Percentiles rank a stretch among this genome's conserved stretches.
phyloP scores from a whole-genome alignment of 2,113 vertebrate genomes.

The Mungos mungo region DNA sequence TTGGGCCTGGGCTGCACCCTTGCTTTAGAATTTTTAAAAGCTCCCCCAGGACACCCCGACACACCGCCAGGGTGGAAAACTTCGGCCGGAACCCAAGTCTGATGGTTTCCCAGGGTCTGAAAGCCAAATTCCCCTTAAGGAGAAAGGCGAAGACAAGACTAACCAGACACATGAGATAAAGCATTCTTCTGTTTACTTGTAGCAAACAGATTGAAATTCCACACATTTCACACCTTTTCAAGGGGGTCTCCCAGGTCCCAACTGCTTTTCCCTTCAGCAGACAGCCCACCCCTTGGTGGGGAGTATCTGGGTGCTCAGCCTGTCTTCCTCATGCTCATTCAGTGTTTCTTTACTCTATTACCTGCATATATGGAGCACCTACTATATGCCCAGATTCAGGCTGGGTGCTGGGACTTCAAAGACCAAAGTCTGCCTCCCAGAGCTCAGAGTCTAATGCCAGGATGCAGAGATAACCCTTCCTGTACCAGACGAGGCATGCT shows the following conservation, averaged over 20 bases:
- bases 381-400: background rate
- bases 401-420: background rate
- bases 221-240: background rate
- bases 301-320: background rate
- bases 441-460: background rate
- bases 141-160: background rate
- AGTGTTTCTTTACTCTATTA: background rate
- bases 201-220: background rate
- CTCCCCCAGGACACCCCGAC: background rate
- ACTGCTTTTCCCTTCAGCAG: background rate
- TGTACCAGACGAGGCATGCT: background rate
- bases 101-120: background rate
- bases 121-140: background rate
- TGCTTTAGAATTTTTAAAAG: background rate
- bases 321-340: background rate
- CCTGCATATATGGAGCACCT: background rate
- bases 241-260: background rate
- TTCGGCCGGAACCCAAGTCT: background rate
- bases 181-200: background rate
- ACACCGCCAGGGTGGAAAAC: background rate
- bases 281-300: background rate
- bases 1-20: too few relatives aligned
- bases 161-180: background rate
- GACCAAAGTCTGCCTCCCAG: background rate
- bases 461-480: background rate